These are phyloP conservation scores for Pocillopora meandrina DNA, from an alignment of 92 coral and sea anemone species.

Conservation along the genomic window DNA sequence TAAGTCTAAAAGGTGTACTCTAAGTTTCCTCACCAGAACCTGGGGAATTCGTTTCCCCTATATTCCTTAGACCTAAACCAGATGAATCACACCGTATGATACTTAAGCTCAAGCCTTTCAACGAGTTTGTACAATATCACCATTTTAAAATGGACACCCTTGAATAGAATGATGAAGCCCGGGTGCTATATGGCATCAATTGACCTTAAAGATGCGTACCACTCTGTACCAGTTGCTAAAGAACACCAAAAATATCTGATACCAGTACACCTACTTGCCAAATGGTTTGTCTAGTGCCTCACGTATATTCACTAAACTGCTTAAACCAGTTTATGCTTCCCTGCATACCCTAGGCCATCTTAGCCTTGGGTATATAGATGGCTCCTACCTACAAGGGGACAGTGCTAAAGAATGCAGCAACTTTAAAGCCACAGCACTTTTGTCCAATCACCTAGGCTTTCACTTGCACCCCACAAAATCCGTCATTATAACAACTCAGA, in stretches of 20 bases:
- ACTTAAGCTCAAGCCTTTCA: not conserved
- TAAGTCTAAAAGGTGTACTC: too few species aligned
- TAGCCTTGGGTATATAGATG: slow-evolving; percentile 45
- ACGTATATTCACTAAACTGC: slow-evolving; percentile 43
- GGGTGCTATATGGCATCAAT: slow-evolving; percentile 61
- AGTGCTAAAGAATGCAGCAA: slow-evolving; percentile 34
- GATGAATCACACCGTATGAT: too few species aligned
- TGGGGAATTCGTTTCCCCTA: too few species aligned
- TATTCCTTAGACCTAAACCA: too few species aligned
- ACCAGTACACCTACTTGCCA: slow-evolving; percentile 18
- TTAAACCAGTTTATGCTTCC: slow-evolving; percentile 41
- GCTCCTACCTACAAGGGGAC: slow-evolving; percentile 37
- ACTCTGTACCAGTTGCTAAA: slow-evolving; percentile 15
- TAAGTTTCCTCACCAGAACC: too few species aligned
- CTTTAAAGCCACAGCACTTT: slow-evolving; percentile 29
- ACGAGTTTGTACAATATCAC: slow-evolving; percentile 47
- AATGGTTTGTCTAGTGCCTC: slow-evolving; percentile 27
- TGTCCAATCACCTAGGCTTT: slow-evolving; percentile 37
- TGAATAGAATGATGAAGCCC: slow-evolving; percentile 44
- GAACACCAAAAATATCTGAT: slow-evolving; percentile 40
- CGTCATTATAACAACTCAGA: slow-evolving; percentile 26
- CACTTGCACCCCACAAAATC: slow-evolving; percentile 39
- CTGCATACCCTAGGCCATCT: slow-evolving; percentile 43
- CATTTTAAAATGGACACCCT: slow-evolving; percentile 72
- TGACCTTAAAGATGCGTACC: slow-evolving; percentile 56